Percentiles rank a stretch among this genome's conserved stretches.
Conservation (phyloP, 2,797 vertebrate genomes). For the Tinamus major region DNA sequence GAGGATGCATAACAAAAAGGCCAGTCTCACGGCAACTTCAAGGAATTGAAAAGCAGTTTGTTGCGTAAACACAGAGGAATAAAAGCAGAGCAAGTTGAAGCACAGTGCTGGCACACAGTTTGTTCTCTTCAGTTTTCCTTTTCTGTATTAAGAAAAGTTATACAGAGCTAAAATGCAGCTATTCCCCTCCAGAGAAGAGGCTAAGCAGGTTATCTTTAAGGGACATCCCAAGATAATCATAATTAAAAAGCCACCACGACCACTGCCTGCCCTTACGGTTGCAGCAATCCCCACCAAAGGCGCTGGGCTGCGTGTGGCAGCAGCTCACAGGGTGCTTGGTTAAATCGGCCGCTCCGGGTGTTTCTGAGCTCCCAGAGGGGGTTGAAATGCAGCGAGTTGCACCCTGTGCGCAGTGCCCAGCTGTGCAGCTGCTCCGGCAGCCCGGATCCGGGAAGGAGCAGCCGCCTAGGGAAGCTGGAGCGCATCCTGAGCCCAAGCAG, state of each 20-base stretch:
- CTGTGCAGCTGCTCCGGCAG: constrained; percentile 17
- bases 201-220: constrained; percentile 42
- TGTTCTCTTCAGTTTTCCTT: neutral
- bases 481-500: constrained; percentile 1
- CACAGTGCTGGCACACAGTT: neutral
- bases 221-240: constrained; percentile 52
- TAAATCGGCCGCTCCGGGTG: constrained; percentile 53
- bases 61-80: neutral
- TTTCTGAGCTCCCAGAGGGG: constrained; percentile 42
- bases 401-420: constrained; percentile 63
- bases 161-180: constrained; percentile 23
- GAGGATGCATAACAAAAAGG: neutral
- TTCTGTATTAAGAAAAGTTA: neutral
- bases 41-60: neutral
- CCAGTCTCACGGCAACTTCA: neutral
- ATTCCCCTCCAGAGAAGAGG: neutral
- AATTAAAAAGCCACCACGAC: neutral
- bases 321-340: constrained; percentile 56
- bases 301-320: constrained; percentile 53
- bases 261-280: constrained; percentile 7
- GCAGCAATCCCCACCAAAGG: constrained; percentile 46
- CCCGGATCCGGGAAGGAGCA: too few relatives aligned
- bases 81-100: neutral
- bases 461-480: neutral
- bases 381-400: constrained; percentile 33